A percentile compares a stretch with the other conserved stretches of the same genome.
These are phyloP conservation scores for Pollicipes pollicipes DNA, from an alignment of 1,140 invertebrate genomes.

Conservation along the genomic window DNA sequence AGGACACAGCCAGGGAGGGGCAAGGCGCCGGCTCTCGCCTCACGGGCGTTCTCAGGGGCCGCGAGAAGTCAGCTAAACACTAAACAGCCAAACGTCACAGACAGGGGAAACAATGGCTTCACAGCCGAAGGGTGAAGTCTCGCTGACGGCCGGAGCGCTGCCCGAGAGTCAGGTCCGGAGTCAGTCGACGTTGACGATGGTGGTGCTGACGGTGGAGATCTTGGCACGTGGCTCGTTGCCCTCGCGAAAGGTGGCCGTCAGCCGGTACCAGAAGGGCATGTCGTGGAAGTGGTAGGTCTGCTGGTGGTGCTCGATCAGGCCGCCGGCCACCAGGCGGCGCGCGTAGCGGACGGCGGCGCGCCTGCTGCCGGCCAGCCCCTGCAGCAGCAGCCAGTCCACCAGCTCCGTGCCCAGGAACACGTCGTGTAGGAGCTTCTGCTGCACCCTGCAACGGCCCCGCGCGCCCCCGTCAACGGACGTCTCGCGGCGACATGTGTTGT, in stretches of 20 bases:
- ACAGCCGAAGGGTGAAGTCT: too few species aligned
- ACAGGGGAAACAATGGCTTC: too few species aligned
- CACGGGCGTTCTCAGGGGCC: too few species aligned
- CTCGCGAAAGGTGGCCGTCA: neutral
- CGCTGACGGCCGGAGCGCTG: too few species aligned
- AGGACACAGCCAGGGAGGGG: too few species aligned
- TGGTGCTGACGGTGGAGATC: neutral
- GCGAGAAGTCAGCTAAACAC: too few species aligned
- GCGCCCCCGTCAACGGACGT: too few species aligned
- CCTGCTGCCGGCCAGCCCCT: conserved; percentile 51
- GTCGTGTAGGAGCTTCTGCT: conserved; percentile 48
- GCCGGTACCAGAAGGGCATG: conserved; percentile 30
- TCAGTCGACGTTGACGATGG: neutral
- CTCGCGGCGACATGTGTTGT: too few species aligned
- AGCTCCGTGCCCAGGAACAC: conserved; percentile 69
- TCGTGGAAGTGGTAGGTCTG: conserved; percentile 56
- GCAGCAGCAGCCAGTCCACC: conserved; percentile 65
- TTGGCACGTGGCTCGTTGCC: neutral
- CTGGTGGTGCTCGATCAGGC: conserved; percentile 62
- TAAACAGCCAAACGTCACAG: too few species aligned
- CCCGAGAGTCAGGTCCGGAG: too few species aligned
- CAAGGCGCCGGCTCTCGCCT: too few species aligned
- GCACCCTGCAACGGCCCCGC: conserved; percentile 41
- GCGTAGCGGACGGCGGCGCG: conserved; percentile 65
- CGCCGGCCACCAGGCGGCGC: conserved; percentile 57